These are phyloP conservation scores for Dimorphilus gyrociliatus DNA, from an alignment of 2,888 invertebrate species.

Conservation along the genomic window DNA sequence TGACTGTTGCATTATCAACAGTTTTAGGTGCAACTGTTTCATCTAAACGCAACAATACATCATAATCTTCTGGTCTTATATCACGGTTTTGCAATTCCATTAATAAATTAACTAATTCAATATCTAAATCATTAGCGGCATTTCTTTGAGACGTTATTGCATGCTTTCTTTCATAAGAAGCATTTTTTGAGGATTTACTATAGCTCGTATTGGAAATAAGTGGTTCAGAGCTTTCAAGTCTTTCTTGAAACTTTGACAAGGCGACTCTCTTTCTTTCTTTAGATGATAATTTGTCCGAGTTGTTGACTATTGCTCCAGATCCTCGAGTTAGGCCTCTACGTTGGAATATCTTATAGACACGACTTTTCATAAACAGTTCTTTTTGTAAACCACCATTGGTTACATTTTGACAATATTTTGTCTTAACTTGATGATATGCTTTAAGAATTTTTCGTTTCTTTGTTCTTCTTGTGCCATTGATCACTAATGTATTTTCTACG, in stretches of 20 bases:
- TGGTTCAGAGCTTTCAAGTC: too few relatives aligned
- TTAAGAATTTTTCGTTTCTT: slow-evolving; percentile 11
- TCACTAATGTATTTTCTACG: too few relatives aligned
- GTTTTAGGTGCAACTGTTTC: slow-evolving; percentile 28
- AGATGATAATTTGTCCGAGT: too few relatives aligned
- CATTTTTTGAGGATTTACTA: too few relatives aligned
- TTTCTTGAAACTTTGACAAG: too few relatives aligned
- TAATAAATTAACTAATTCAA: slow-evolving; percentile 16
- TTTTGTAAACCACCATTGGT: slow-evolving; percentile 18
- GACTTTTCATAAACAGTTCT: slow-evolving; percentile 16
- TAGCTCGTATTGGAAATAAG: too few relatives aligned
- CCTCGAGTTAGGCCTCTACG: slow-evolving; percentile 11
- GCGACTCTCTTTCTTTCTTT: too few relatives aligned
- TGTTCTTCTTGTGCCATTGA: too few relatives aligned
- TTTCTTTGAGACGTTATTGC: too few relatives aligned
- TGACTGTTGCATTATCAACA: slow-evolving; percentile 13
- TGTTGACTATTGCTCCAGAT: slow-evolving; percentile 17
- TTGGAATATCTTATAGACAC: slow-evolving; percentile 10
- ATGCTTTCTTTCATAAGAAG: too few relatives aligned
- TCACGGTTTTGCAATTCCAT: slow-evolving; percentile 29
- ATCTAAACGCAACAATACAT: slow-evolving; percentile 25
- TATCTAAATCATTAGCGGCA: slow-evolving; percentile 7
- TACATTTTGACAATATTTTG: slow-evolving; percentile 18
- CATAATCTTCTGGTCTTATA: slow-evolving; percentile 34
- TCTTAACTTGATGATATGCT: slow-evolving; percentile 21